Conservation (phyloP, 2,888 invertebrate species). For the Creontiades dilutus region DNA sequence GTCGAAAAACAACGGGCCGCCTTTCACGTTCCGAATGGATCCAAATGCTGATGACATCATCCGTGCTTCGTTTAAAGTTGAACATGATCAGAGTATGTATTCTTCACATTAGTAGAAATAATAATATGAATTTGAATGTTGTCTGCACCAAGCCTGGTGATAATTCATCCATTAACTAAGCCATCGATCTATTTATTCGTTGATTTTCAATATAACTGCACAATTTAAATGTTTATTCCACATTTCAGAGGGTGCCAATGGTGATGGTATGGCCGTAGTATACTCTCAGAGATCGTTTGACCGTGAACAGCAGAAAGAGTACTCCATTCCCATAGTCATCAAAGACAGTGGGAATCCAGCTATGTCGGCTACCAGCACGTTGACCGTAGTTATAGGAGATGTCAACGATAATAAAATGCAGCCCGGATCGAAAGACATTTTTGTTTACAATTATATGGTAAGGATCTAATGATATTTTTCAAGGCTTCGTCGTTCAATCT, state of each 20-base stretch:
- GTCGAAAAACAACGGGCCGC: constrained; percentile 96
- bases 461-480: constrained; percentile 73
- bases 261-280: constrained; percentile 98
- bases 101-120: not conserved
- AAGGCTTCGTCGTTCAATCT: not conserved
- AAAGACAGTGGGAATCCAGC: constrained; percentile 98
- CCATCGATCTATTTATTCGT: no score
- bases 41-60: constrained; percentile 96
- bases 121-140: not conserved
- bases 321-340: constrained; percentile 97
- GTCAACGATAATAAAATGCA: constrained; percentile 99
- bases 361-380: constrained; percentile 96
- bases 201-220: no score
- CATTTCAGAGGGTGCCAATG: constrained; percentile 92
- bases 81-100: constrained; percentile 93
- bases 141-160: no score
- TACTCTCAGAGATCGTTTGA: constrained; percentile 95
- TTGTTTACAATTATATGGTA: constrained; percentile 95
- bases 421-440: constrained; percentile 97
- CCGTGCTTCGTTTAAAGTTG: constrained; percentile 95
- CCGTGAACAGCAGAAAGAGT: constrained; percentile 96
- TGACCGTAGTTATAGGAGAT: constrained; percentile 98
- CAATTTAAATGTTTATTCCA: not conserved
- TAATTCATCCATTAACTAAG: no score
- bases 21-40: constrained; percentile 96